A percentile compares a stretch with the other conserved stretches of the same genome.
Conservation (phyloP, 2,888 invertebrate species). For the Andrena dorsata region DNA sequence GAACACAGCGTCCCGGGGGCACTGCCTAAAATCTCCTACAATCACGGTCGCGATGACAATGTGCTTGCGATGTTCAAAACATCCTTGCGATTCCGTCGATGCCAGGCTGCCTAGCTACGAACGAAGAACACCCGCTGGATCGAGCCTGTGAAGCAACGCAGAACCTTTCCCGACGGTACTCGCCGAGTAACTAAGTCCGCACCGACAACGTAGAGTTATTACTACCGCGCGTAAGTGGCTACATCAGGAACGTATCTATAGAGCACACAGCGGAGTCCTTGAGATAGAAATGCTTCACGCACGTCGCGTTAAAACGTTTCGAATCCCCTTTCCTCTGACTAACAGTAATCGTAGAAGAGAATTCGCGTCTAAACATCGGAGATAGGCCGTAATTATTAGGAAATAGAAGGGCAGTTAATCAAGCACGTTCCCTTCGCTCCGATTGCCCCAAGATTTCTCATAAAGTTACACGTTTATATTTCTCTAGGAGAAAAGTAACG, state of each 20-base stretch:
- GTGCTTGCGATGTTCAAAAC: neutral
- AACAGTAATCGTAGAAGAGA: neutral
- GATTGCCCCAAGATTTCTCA: neutral
- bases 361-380: too few species aligned
- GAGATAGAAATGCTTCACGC: neutral
- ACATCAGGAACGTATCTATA: constrained; percentile 51
- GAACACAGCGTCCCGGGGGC: neutral
- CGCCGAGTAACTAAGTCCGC: constrained; percentile 73
- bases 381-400: neutral
- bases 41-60: neutral
- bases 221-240: constrained; percentile 79
- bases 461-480: neutral
- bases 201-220: constrained; percentile 78
- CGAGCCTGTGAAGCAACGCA: neutral
- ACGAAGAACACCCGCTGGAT: neutral
- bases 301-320: neutral
- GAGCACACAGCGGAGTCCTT: constrained; percentile 1
- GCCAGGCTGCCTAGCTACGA: neutral
- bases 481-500: neutral
- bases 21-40: neutral
- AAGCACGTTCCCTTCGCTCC: neutral
- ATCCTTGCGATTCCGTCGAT: neutral
- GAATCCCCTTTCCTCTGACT: neutral
- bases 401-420: neutral
- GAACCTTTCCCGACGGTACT: constrained; percentile 62